phyloP scores from a whole-genome alignment of 35 echinoderm and acorn worm species.

The Holothuria glaberrima region DNA sequence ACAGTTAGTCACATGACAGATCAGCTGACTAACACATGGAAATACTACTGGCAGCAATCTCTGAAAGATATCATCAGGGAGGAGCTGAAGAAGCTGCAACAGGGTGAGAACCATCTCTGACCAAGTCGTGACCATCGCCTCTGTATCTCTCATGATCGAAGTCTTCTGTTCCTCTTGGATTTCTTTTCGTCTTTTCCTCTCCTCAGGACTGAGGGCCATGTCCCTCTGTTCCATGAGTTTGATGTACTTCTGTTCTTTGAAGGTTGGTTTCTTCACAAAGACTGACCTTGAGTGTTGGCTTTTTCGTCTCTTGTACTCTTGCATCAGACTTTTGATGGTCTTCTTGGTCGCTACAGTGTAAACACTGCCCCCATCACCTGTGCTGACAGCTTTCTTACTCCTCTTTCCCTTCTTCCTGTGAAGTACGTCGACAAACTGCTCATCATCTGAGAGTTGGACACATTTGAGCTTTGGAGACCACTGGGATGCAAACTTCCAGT shows the following conservation, averaged over 20 bases:
- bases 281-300: conserved; percentile 90
- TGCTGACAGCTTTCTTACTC: conserved; percentile 6
- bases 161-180: conserved; percentile 86
- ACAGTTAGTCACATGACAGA: conserved; percentile 86
- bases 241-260: conserved; percentile 93
- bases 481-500: conserved; percentile 82
- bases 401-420: conserved; percentile 52
- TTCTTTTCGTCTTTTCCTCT: conserved; percentile 77
- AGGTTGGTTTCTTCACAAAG: conserved; percentile 96
- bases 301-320: conserved; percentile 98
- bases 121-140: conserved; percentile 91
- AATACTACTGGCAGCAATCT: conserved; percentile 85
- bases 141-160: conserved; percentile 73
- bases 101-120: conserved; percentile 93
- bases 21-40: conserved; percentile 83
- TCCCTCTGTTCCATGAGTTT: conserved; percentile 64
- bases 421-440: conserved; percentile 71
- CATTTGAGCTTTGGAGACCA: conserved; percentile 95
- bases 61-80: conserved; percentile 79
- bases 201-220: conserved; percentile 57
- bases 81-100: conserved; percentile 86
- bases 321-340: conserved; percentile 99
- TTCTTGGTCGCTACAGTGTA: conserved; percentile 93
- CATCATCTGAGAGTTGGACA: conserved; percentile 48
- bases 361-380: conserved; percentile 61